Evolutionary conservation across 2,797 vertebrate genomes (phyloP).

Genomic region (Pipistrellus nathusii): DNA sequence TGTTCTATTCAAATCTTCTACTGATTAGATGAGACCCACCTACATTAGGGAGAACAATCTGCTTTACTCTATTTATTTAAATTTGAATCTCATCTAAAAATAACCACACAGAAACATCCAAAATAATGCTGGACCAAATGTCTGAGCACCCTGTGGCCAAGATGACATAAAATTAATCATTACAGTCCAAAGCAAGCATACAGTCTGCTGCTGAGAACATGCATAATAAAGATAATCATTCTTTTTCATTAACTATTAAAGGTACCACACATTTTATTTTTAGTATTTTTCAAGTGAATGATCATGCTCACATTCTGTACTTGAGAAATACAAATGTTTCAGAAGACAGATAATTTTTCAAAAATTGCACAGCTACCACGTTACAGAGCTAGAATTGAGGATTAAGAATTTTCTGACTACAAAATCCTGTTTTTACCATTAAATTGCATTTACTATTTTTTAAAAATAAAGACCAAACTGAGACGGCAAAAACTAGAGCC

Average conservation of each 20-base stretch:
- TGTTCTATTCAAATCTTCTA: not conserved
- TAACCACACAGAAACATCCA: not conserved
- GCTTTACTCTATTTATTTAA: not conserved
- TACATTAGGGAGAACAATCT: not conserved
- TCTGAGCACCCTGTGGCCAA: not conserved
- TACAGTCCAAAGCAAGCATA: not conserved
- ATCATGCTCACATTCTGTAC: not conserved
- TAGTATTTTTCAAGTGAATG: not conserved
- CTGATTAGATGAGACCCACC: not conserved
- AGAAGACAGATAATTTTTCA: not conserved
- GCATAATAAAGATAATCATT: not conserved
- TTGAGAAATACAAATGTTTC: not conserved
- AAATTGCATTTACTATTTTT: not conserved
- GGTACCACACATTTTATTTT: not conserved
- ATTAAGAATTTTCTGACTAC: not conserved
- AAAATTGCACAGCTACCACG: not conserved
- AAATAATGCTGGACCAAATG: not conserved
- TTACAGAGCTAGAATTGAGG: conserved; percentile 7
- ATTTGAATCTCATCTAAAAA: not conserved
- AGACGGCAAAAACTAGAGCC: conserved; percentile 53
- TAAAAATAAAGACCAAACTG: conserved; percentile 49
- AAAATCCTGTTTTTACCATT: conserved; percentile 5
- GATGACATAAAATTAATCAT: not conserved
- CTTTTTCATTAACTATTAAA: not conserved
- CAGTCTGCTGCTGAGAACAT: not conserved